A percentile compares a stretch with the other conserved stretches of the same genome.
Evolutionary conservation across 2,888 invertebrate species (phyloP).

Genomic region (Ptychoptera albimana): DNA sequence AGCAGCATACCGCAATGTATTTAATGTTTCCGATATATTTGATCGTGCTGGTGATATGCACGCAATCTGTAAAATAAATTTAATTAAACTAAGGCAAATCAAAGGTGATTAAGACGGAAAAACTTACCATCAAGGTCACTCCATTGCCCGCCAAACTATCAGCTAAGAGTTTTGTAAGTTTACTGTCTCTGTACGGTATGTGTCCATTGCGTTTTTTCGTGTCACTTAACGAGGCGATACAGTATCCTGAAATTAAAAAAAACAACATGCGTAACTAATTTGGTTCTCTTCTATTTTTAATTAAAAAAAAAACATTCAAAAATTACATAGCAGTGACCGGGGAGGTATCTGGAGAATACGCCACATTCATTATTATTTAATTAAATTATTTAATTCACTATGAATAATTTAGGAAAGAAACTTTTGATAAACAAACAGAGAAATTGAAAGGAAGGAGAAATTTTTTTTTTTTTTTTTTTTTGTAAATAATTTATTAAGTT

Average conservation of each 20-base stretch:
- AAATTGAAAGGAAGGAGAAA: too few relatives aligned
- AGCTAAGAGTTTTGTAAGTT: constrained; percentile 80
- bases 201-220: constrained; percentile 63
- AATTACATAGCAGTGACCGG: too few relatives aligned
- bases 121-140: constrained; percentile 76
- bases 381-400: too few relatives aligned
- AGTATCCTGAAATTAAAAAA: constrained; percentile 63
- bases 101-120: background rate
- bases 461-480: too few relatives aligned
- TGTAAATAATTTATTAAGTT: too few relatives aligned
- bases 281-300: background rate
- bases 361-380: too few relatives aligned
- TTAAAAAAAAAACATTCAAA: background rate
- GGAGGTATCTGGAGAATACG: too few relatives aligned
- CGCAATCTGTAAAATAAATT: constrained; percentile 53
- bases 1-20: constrained; percentile 83
- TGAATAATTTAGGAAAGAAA: too few relatives aligned
- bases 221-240: constrained; percentile 83
- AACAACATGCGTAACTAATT: background rate
- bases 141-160: constrained; percentile 90
- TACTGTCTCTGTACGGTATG: constrained; percentile 88
- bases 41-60: constrained; percentile 82
- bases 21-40: constrained; percentile 74
- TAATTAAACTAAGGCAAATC: constrained; percentile 1
- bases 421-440: too few relatives aligned